These are phyloP conservation scores for Vombatus ursinus DNA, from an alignment of 2,113 vertebrate genomes.

Conservation along the genomic window DNA sequence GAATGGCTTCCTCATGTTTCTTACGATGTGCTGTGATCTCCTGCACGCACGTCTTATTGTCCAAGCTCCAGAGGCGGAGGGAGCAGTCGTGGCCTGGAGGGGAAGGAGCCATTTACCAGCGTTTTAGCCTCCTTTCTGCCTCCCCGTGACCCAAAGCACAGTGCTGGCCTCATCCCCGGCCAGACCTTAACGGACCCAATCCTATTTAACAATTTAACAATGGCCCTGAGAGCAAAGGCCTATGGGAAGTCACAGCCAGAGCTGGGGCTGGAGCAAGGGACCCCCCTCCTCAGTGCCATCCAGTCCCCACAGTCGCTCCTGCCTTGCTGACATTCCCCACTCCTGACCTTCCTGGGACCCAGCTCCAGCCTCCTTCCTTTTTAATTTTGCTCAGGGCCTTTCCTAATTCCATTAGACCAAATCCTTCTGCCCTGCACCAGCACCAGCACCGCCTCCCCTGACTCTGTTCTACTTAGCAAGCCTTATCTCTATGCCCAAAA, in stretches of 20 bases:
- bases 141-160: fast-evolving
- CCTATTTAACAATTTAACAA: too few relatives aligned
- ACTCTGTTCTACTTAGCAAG: not conserved
- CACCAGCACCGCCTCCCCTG: not conserved
- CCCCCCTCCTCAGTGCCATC: too few relatives aligned
- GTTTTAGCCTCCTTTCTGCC: fast-evolving
- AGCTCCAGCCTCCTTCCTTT: not conserved
- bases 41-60: constrained; percentile 93
- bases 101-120: not conserved
- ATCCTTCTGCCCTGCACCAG: not conserved
- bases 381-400: not conserved
- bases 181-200: too few relatives aligned
- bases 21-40: constrained; percentile 95
- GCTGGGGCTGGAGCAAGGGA: too few relatives aligned
- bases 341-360: not conserved
- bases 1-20: constrained; percentile 95
- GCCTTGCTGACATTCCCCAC: not conserved
- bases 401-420: not conserved
- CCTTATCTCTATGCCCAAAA: too few relatives aligned
- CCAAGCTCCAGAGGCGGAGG: constrained; percentile 94
- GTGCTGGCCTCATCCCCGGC: not conserved
- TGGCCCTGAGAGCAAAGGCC: too few relatives aligned
- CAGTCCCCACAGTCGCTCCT: too few relatives aligned
- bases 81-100: constrained; percentile 92
- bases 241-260: not conserved